These are phyloP conservation scores for Odobenus rosmarus DNA, from an alignment of 2,113 vertebrate genomes.

Conservation along the genomic window DNA sequence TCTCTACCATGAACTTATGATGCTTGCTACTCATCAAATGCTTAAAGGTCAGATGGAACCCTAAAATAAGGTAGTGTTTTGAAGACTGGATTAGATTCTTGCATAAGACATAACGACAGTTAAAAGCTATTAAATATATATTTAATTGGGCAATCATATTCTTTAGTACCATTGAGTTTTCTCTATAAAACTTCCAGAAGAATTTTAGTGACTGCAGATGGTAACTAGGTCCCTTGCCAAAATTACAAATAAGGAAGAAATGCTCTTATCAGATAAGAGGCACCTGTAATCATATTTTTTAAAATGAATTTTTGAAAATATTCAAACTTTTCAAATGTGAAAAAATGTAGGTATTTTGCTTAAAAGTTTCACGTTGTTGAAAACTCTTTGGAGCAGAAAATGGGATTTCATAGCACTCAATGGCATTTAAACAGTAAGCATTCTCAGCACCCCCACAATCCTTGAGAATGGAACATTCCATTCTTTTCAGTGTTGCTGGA, in stretches of 20 bases:
- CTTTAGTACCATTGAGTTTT: conserved; percentile 62
- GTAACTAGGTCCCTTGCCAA: conserved; percentile 50
- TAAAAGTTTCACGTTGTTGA: conserved; percentile 27
- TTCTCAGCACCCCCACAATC: background rate
- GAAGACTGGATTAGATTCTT: conserved; percentile 32
- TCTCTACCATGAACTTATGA: background rate
- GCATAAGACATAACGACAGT: background rate
- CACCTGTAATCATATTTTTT: conserved; percentile 37
- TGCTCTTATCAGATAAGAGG: conserved; percentile 56
- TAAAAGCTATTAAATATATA: background rate
- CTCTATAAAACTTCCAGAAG: conserved; percentile 50
- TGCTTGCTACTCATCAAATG: background rate
- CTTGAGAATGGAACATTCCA: background rate
- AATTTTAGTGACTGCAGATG: conserved; percentile 71
- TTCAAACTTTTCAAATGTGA: conserved; percentile 9
- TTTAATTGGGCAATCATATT: background rate
- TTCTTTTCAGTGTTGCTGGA: conserved; percentile 30
- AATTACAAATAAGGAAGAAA: conserved; percentile 72
- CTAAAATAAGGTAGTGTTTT: background rate
- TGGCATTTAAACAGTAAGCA: conserved; percentile 15
- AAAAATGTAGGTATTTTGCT: conserved; percentile 34
- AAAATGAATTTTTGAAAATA: conserved; percentile 69
- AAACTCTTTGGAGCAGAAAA: background rate
- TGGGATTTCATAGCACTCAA: background rate
- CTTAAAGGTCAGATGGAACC: background rate